Conservation (phyloP, 2,888 invertebrate genomes). For the Piscicola geometra region DNA sequence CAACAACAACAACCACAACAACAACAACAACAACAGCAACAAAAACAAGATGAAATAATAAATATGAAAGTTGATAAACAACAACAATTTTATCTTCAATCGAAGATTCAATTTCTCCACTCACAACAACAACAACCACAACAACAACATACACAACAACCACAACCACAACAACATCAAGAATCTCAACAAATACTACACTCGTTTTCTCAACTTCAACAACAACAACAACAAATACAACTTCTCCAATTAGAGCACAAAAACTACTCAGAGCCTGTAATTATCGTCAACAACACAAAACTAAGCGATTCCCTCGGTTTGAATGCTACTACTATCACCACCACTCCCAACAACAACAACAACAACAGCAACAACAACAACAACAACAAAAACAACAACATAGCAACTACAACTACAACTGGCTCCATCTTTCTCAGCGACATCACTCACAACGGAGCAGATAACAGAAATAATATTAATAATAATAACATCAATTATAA, state of each 20-base stretch:
- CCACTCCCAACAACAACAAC: not conserved
- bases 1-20: not conserved
- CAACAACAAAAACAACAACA: no score
- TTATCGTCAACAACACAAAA: no score
- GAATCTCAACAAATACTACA: not conserved
- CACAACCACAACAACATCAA: not conserved
- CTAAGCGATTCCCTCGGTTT: not conserved
- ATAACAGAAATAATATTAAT: no score
- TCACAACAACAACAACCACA: not conserved
- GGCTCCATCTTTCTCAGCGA: no score
- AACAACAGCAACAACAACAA: no score
- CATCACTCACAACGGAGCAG: no score
- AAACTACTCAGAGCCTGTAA: no score
- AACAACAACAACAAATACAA: not conserved
- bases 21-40: slow-evolving; percentile 12
- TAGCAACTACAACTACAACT: no score
- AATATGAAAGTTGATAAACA: no score
- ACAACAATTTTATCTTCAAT: not conserved
- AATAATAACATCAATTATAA: no score
- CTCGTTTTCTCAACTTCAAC: not conserved
- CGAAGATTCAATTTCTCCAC: not conserved
- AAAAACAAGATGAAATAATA: no score
- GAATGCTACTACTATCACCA: not conserved
- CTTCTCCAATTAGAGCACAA: not conserved
- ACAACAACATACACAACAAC: not conserved